A percentile compares a stretch with the other conserved stretches of the same genome.
Evolutionary conservation across 1,140 invertebrate species (phyloP).

Genomic region (Tetramorium parvispinum): DNA sequence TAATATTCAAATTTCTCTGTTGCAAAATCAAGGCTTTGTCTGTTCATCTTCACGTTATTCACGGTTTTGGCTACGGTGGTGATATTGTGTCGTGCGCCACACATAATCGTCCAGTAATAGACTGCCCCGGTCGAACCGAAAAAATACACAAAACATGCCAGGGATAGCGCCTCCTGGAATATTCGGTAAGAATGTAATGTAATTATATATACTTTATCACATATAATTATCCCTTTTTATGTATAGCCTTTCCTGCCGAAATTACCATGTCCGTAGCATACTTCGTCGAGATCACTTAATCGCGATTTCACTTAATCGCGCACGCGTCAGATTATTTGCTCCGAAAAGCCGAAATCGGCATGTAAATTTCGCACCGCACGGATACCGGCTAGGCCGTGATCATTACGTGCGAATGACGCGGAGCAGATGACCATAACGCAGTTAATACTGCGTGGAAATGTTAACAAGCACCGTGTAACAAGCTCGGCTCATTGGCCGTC

Average conservation of each 20-base stretch:
- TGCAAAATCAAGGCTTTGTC: constrained; percentile 91
- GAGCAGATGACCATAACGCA: constrained; percentile 38
- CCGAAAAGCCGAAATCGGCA: not conserved
- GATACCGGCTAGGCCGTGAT: not conserved
- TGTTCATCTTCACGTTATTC: constrained; percentile 98
- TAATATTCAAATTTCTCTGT: constrained; percentile 27
- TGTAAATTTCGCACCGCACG: constrained; percentile 25
- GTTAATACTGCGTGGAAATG: constrained; percentile 54
- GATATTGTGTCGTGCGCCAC: constrained; percentile 96
- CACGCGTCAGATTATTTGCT: not conserved
- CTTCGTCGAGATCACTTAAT: not conserved
- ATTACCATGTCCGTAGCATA: not conserved
- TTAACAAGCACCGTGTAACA: constrained; percentile 52
- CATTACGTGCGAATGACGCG: constrained; percentile 21
- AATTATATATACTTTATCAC: not conserved
- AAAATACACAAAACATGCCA: constrained; percentile 73
- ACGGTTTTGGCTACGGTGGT: constrained; percentile 97
- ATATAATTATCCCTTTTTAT: not conserved
- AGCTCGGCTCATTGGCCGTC: constrained; percentile 24
- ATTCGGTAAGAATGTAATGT: constrained; percentile 64
- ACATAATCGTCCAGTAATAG: constrained; percentile 96
- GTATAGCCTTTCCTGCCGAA: not conserved
- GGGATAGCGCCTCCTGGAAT: constrained; percentile 70
- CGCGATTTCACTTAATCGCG: not conserved
- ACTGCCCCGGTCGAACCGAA: constrained; percentile 80